phyloP scores from a whole-genome alignment of 2,113 vertebrate species.

The Chaetops frenatus region DNA sequence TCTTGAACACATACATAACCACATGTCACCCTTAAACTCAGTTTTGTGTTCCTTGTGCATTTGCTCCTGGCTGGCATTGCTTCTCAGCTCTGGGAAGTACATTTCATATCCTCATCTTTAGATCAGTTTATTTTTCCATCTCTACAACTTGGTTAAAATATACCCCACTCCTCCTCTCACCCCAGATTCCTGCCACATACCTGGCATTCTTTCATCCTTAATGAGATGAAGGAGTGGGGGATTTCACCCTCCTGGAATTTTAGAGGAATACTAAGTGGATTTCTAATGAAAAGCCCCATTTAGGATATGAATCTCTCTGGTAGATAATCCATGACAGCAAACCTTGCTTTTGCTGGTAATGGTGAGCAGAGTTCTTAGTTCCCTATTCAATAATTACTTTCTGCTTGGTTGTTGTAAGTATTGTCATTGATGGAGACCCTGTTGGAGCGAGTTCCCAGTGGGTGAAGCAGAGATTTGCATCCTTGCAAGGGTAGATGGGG shows the following conservation, averaged over 20 bases:
- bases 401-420: not conserved
- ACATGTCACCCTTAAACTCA: not conserved
- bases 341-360: not conserved
- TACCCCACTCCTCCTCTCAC: slow-evolving; percentile 45
- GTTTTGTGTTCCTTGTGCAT: not conserved
- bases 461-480: not conserved
- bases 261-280: slow-evolving; percentile 55
- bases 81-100: not conserved
- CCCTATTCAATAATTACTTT: not conserved
- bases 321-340: not conserved
- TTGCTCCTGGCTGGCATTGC: not conserved
- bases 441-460: not conserved
- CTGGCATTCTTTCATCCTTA: slow-evolving; percentile 58
- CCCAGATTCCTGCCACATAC: slow-evolving; percentile 58
- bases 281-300: slow-evolving; percentile 47
- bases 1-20: not conserved
- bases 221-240: slow-evolving; percentile 52
- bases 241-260: slow-evolving; percentile 53
- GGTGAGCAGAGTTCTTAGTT: not conserved
- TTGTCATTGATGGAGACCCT: not conserved
- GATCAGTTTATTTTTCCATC: not conserved
- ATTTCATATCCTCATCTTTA: not conserved
- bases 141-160: slow-evolving; percentile 2
- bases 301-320: not conserved
- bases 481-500: not conserved